These are phyloP conservation scores for Gonatopus flavifemur DNA, from an alignment of 1,140 invertebrate genomes.

Conservation along the genomic window DNA sequence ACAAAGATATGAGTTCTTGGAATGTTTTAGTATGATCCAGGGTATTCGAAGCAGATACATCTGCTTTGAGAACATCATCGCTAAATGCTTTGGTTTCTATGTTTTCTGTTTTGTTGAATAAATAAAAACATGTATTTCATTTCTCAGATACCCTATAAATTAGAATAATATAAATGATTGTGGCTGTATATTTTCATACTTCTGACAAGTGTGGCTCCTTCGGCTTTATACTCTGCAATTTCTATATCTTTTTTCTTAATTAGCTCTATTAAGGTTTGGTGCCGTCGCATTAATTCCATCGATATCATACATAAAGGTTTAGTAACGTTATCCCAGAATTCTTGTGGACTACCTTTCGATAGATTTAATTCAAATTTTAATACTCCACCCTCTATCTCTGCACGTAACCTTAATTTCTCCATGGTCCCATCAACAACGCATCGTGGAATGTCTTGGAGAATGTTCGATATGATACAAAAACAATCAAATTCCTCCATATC, in stretches of 20 bases:
- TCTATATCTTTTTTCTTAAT: slow-evolving; percentile 46
- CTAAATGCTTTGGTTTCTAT: slow-evolving; percentile 40
- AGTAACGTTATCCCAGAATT: slow-evolving; percentile 40
- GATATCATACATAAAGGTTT: slow-evolving; percentile 35
- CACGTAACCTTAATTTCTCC: slow-evolving; percentile 31
- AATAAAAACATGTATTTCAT: slow-evolving; percentile 5
- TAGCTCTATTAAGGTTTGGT: slow-evolving; percentile 34
- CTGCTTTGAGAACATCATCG: slow-evolving; percentile 26
- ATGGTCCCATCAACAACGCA: slow-evolving; percentile 17
- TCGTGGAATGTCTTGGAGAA: slow-evolving; percentile 33
- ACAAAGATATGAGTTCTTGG: slow-evolving; percentile 15
- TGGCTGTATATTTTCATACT: slow-evolving; percentile 22
- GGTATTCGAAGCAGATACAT: not conserved
- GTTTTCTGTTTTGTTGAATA: slow-evolving; percentile 36
- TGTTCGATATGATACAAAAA: slow-evolving; percentile 25
- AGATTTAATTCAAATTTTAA: slow-evolving; percentile 45
- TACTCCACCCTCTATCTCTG: slow-evolving; percentile 26
- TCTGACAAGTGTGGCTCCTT: slow-evolving; percentile 42
- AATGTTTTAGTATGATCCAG: slow-evolving; percentile 17
- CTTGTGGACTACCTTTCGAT: slow-evolving; percentile 24
- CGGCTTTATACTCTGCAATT: slow-evolving; percentile 48
- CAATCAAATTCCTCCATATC: slow-evolving; percentile 25
- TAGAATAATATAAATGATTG: slow-evolving; percentile 4
- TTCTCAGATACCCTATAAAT: not conserved
- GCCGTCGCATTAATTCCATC: slow-evolving; percentile 28